Evolutionary conservation across 1,140 invertebrate genomes (phyloP).

Genomic region (Telenomus remus): DNA sequence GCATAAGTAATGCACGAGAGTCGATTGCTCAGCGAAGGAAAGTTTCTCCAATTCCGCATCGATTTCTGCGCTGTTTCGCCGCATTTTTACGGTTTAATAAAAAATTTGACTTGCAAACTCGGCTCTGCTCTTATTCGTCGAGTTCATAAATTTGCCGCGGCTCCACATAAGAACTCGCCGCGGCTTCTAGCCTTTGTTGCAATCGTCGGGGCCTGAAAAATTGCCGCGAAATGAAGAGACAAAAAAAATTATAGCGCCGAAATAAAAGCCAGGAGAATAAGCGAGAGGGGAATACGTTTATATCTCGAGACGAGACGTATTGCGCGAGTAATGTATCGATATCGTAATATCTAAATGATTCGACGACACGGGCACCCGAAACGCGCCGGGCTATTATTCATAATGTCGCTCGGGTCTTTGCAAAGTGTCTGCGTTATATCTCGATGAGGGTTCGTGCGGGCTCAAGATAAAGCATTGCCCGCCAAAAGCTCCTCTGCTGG

Average conservation of each 20-base stretch:
- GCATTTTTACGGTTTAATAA: slow-evolving; percentile 37
- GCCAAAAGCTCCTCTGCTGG: slow-evolving; percentile 52
- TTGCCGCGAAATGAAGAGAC: slow-evolving; percentile 72
- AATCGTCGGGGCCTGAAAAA: slow-evolving; percentile 74
- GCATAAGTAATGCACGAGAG: slow-evolving; percentile 69
- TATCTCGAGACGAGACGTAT: slow-evolving; percentile 54
- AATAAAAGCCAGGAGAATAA: neutral
- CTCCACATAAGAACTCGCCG: neutral
- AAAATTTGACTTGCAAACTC: slow-evolving; percentile 47
- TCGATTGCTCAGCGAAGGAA: slow-evolving; percentile 30
- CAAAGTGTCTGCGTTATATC: slow-evolving; percentile 66
- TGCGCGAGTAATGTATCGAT: slow-evolving; percentile 72
- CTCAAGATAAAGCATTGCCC: slow-evolving; percentile 60
- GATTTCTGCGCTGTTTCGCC: slow-evolving; percentile 38
- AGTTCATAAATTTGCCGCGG: slow-evolving; percentile 17
- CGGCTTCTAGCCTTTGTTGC: slow-evolving; percentile 8
- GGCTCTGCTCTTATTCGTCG: slow-evolving; percentile 30
- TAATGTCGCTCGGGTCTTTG: slow-evolving; percentile 65
- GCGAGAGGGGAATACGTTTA: slow-evolving; percentile 38
- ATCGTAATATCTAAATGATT: slow-evolving; percentile 74
- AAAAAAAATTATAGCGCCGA: slow-evolving; percentile 8
- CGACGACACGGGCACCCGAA: slow-evolving; percentile 61
- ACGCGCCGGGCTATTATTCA: slow-evolving; percentile 62
- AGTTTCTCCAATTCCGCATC: slow-evolving; percentile 28
- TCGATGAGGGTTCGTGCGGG: slow-evolving; percentile 59